phyloP scores from a whole-genome alignment of 2,113 vertebrate species.

The Oenanthe oenanthe region DNA sequence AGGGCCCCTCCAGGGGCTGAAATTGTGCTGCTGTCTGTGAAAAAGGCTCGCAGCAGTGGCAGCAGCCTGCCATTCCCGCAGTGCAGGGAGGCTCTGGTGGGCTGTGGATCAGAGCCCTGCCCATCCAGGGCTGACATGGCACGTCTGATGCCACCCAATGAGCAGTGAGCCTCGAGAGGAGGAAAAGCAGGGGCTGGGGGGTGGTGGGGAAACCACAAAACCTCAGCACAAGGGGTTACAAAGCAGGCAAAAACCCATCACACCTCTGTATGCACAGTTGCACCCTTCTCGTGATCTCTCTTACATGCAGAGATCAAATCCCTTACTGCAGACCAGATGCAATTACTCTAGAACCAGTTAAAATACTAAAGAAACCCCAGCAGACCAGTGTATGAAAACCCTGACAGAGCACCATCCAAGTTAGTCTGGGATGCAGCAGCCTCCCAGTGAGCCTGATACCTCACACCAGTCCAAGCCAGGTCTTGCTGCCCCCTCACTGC shows the following conservation, averaged over 20 bases:
- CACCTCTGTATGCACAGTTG: background rate
- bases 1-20: slow-evolving; percentile 73
- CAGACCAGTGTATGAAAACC: slow-evolving; percentile 5
- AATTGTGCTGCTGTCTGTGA: slow-evolving; percentile 85
- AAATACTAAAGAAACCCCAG: background rate
- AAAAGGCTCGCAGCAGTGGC: slow-evolving; percentile 86
- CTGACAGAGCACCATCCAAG: background rate
- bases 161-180: background rate
- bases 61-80: slow-evolving; percentile 84
- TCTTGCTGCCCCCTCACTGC: too few relatives aligned
- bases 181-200: slow-evolving; percentile 18
- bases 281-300: background rate
- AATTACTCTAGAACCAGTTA: slow-evolving; percentile 40
- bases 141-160: background rate
- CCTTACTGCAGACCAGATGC: slow-evolving; percentile 19
- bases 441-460: background rate
- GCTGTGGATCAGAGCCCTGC: slow-evolving; percentile 76
- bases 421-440: background rate
- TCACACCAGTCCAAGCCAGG: rapidly evolving
- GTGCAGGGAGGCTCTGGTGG: slow-evolving; percentile 84
- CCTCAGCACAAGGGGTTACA: background rate
- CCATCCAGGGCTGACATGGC: slow-evolving; percentile 68
- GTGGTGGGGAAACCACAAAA: slow-evolving; percentile 22
- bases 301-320: background rate
- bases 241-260: background rate